These are phyloP conservation scores for Thamnaconus septentrionalis DNA, from an alignment of 2,113 vertebrate genomes.

Conservation along the genomic window DNA sequence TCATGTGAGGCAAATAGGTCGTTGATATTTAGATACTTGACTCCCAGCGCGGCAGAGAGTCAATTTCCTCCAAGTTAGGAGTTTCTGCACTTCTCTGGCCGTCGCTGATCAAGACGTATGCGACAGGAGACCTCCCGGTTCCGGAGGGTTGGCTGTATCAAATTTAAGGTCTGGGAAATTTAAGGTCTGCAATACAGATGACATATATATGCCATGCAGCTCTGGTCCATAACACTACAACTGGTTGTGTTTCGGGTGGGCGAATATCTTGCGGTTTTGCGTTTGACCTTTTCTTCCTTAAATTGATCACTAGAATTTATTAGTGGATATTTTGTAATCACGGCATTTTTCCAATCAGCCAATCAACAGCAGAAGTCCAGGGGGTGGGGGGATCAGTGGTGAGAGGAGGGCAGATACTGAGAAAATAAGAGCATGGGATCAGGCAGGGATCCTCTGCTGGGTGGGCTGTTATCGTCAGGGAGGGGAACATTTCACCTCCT, in stretches of 20 bases:
- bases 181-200: background rate
- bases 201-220: background rate
- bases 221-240: background rate
- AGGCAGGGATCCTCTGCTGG: background rate
- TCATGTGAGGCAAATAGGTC: slow-evolving; percentile 66
- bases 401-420: background rate
- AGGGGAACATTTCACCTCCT: slow-evolving; percentile 17
- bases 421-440: background rate
- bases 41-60: background rate
- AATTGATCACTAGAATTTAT: too few species aligned
- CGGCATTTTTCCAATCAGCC: too few species aligned
- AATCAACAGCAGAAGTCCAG: background rate
- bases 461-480: slow-evolving; percentile 11
- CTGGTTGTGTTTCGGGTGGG: too few species aligned
- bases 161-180: background rate
- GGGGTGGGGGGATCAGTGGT: background rate
- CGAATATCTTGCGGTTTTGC: too few species aligned
- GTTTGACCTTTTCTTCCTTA: too few species aligned
- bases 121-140: background rate
- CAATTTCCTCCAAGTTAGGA: slow-evolving; percentile 3
- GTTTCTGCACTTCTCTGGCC: slow-evolving; percentile 2
- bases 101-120: slow-evolving; percentile 13
- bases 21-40: slow-evolving; percentile 62
- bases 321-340: too few species aligned
- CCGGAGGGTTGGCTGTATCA: background rate